Evolutionary conservation across 2,113 vertebrate genomes (phyloP), one percentile per base, ranked within the genome.

Genomic region (Corvus moneduloides): DNA sequence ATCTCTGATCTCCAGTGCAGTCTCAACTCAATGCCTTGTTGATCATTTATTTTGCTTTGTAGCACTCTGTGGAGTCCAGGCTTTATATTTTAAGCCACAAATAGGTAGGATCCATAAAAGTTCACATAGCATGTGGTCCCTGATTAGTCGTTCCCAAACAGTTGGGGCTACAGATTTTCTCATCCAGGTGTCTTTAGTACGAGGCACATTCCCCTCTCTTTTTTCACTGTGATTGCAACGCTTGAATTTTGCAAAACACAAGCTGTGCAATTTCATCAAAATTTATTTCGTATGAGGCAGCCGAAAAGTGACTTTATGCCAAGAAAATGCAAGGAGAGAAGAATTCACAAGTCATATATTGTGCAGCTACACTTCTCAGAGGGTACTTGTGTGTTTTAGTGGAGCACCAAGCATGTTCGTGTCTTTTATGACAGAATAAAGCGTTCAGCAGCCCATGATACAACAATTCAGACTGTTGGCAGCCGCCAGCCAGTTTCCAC

Each of bases 381-480:
- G 74, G 51, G 39, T 62, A 74, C 91, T 96, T 96, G 69, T 75
- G 88, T 78, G 76, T 95, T 97, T 98, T 67, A 97, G 96, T 75
- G 81, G n/a, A 96, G 95, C 91, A 96, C 92, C 78, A 71, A 96
- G 94, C 97, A 88, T 96, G 95, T 94, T 97, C 62, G 7, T 90
- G 61, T 97, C 96, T 96, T 97, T 97, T 95, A 96, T 85, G 94
- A 72, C 81, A 96, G 97, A 97, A 90, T 96, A 88, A 85, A 97
- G 94, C 86, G n/a, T 87, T 94, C 96, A 89, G 95, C 95, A 96
- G 97, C 75, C 96, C 87, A 92, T 61, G 80, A 97, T 96, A 91
- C 97, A 95, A 87, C 96, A 91, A 91, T 89, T 97, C 97, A 98
- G 97, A 91, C 94, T 95, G 95, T 76, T 98, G 98, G 98, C 98